Percentiles rank a stretch among this genome's conserved stretches.
Evolutionary conservation across 1,140 invertebrate species (phyloP).

Genomic region (Pissodes strobi): DNA sequence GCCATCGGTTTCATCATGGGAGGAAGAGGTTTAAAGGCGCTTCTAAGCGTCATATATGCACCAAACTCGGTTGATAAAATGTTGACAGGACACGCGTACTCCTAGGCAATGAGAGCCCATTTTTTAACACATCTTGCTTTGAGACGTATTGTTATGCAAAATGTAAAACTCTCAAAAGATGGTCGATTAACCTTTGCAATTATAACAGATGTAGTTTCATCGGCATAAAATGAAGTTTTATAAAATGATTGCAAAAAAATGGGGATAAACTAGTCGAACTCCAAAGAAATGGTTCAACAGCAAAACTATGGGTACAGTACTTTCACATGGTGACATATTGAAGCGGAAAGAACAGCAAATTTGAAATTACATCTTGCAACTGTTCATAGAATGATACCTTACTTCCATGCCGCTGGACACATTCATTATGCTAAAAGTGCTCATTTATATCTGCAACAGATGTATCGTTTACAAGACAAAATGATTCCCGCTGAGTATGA

Average conservation of each 20-base stretch:
- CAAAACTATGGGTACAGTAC: not conserved
- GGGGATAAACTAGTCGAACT: not conserved
- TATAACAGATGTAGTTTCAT: not conserved
- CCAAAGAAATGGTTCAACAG: not conserved
- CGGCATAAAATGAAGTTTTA: not conserved
- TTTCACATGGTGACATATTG: not conserved
- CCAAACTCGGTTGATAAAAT: conserved; percentile 38
- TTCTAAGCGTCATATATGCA: conserved; percentile 6
- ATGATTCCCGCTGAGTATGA: too few relatives aligned
- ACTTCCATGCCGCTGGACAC: too few relatives aligned
- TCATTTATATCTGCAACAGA: too few relatives aligned
- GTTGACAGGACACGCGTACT: conserved; percentile 21
- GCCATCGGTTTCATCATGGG: conserved; percentile 53
- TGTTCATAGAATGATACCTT: too few relatives aligned
- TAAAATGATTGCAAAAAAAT: not conserved
- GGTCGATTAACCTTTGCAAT: not conserved
- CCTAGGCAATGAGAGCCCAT: not conserved
- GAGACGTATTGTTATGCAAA: too few relatives aligned
- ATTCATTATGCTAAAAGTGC: too few relatives aligned
- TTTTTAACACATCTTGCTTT: too few relatives aligned
- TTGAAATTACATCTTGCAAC: too few relatives aligned
- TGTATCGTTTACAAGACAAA: too few relatives aligned
- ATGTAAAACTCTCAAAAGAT: too few relatives aligned
- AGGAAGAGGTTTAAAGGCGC: conserved; percentile 53
- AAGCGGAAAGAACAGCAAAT: too few relatives aligned